phyloP scores from a whole-genome alignment of 1,140 invertebrate species.

The Pseudomyrmex concolor region DNA sequence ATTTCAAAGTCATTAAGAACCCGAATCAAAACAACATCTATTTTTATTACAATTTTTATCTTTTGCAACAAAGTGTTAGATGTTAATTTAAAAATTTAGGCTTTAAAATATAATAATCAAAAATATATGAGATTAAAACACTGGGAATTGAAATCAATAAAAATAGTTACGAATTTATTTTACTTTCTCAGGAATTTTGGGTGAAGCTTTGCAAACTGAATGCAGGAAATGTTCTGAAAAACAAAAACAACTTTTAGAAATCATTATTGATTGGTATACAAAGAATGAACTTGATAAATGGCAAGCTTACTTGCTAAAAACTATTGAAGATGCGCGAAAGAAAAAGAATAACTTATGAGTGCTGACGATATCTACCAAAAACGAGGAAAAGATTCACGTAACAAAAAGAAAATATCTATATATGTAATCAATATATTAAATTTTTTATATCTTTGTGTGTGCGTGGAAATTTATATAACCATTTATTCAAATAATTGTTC shows the following conservation, averaged over 20 bases:
- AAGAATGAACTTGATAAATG: neutral
- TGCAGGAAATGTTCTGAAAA: constrained; percentile 26
- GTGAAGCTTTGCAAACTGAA: neutral
- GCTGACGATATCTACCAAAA: neutral
- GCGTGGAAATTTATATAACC: no score
- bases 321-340: neutral
- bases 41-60: no score
- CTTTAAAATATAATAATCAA: no score
- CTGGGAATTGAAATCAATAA: neutral
- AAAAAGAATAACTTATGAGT: neutral
- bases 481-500: no score
- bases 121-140: neutral
- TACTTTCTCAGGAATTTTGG: neutral
- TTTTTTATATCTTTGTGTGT: neutral
- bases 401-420: neutral
- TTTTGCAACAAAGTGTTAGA: no score
- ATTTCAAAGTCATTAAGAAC: no score
- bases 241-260: neutral
- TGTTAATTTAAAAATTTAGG: no score
- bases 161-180: neutral
- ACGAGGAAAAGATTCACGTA: neutral
- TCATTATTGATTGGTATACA: constrained; percentile 4
- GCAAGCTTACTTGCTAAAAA: neutral
- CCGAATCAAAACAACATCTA: no score
- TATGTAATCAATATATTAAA: neutral